Conservation (phyloP, 2,888 invertebrate species). For the Melieria picta region DNA sequence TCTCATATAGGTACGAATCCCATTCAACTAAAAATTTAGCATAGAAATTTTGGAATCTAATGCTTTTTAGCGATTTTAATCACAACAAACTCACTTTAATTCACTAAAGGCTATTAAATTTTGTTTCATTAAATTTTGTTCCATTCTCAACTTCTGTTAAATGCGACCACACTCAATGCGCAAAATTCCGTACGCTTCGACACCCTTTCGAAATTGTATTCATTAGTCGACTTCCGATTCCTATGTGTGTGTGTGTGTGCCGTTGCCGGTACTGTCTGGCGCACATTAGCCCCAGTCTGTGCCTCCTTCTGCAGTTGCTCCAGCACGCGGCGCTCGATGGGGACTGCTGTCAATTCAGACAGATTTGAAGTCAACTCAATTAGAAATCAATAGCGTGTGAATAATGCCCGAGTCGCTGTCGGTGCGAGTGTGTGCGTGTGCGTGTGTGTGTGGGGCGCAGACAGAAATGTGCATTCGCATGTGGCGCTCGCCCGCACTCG, state of each 20-base stretch:
- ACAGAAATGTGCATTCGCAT: neutral
- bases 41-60: too few relatives aligned
- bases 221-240: constrained; percentile 61
- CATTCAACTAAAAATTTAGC: too few relatives aligned
- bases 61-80: too few relatives aligned
- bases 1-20: too few relatives aligned
- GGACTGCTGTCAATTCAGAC: constrained; percentile 58
- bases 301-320: constrained; percentile 10
- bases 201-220: constrained; percentile 46
- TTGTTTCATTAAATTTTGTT: too few relatives aligned
- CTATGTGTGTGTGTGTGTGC: constrained; percentile 21
- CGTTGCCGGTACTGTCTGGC: neutral
- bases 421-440: constrained; percentile 14
- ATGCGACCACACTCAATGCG: too few relatives aligned
- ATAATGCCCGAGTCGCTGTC: constrained; percentile 50
- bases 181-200: constrained; percentile 20
- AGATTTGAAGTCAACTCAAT: constrained; percentile 65
- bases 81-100: too few relatives aligned
- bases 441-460: constrained; percentile 1
- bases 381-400: constrained; percentile 67
- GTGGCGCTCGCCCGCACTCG: constrained; percentile 43
- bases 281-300: neutral
- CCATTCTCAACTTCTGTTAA: too few relatives aligned
- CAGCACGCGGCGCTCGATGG: neutral
- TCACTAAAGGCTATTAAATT: too few relatives aligned